Conservation (phyloP, 2,888 invertebrate genomes). For the Barypeithes pellucidus region DNA sequence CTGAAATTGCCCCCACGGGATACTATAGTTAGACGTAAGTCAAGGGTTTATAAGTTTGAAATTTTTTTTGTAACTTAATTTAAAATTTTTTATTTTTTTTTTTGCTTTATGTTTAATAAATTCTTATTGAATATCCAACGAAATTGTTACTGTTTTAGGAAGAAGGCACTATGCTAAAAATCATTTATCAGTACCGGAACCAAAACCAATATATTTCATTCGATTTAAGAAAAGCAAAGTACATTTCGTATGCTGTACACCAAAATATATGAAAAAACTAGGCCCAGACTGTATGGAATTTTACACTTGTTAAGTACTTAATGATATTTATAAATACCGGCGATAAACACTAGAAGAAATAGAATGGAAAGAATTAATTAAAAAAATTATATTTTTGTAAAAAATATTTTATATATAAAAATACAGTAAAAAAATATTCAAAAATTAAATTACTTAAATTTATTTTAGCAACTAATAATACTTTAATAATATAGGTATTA, state of each 20-base stretch:
- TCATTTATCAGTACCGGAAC: slow-evolving; percentile 16
- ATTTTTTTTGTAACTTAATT: neutral
- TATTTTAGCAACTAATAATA: neutral
- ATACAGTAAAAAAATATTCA: slow-evolving; percentile 15
- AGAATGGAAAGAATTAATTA: too few relatives aligned
- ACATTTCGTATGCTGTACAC: slow-evolving; percentile 28
- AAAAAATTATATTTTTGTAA: slow-evolving; percentile 21
- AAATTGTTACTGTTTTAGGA: slow-evolving; percentile 20
- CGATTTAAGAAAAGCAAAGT: slow-evolving; percentile 33
- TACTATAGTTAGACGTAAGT: slow-evolving; percentile 7
- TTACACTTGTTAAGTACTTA: slow-evolving; percentile 20
- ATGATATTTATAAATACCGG: neutral
- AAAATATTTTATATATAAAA: slow-evolving; percentile 1
- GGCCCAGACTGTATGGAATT: slow-evolving; percentile 27
- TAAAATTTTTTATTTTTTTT: too few relatives aligned
- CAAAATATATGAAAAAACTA: slow-evolving; percentile 8
- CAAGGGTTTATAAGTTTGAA: neutral
- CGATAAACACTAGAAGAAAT: too few relatives aligned
- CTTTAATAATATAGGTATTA: neutral
- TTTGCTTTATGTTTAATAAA: neutral
- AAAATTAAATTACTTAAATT: slow-evolving; percentile 2
- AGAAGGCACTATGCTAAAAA: slow-evolving; percentile 15
- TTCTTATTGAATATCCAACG: too few relatives aligned
- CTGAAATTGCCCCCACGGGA: neutral
- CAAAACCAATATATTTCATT: slow-evolving; percentile 28